Evolutionary conservation across 2,113 vertebrate genomes (phyloP).

Genomic region (Ursus arctos): DNA sequence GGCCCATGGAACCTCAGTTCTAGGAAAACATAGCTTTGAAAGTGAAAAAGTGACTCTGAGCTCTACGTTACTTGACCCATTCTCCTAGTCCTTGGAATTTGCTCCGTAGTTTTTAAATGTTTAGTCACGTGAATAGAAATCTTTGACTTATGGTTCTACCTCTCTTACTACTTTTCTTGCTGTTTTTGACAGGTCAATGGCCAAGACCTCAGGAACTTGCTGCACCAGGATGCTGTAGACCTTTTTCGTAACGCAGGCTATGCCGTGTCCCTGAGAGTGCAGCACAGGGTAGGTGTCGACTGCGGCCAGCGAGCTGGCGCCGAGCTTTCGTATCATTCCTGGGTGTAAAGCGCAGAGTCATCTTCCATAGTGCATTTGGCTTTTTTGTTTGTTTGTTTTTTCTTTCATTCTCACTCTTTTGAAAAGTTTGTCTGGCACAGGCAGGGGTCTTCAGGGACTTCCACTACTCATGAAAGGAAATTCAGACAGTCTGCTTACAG

Average conservation of each 20-base stretch:
- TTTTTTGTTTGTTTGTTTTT: neutral
- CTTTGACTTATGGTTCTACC: slow-evolving; percentile 24
- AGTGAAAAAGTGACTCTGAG: slow-evolving; percentile 8
- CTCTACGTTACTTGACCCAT: neutral
- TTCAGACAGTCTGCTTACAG: neutral
- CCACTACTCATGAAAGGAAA: slow-evolving; percentile 39
- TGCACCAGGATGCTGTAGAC: slow-evolving; percentile 93
- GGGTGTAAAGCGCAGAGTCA: neutral
- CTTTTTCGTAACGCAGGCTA: slow-evolving; percentile 94
- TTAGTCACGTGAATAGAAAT: slow-evolving; percentile 19
- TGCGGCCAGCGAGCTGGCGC: neutral
- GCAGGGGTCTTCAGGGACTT: neutral
- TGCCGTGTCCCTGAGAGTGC: slow-evolving; percentile 92
- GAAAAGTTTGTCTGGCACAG: neutral
- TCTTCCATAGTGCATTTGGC: neutral
- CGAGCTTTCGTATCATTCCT: neutral
- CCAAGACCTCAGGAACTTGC: slow-evolving; percentile 89
- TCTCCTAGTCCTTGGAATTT: slow-evolving; percentile 39
- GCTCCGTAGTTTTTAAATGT: slow-evolving; percentile 26
- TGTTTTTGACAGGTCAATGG: slow-evolving; percentile 93
- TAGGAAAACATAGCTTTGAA: slow-evolving; percentile 54
- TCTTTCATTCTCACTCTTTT: neutral
- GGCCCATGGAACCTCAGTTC: neutral
- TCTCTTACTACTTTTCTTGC: slow-evolving; percentile 50
- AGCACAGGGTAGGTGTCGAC: slow-evolving; percentile 90